Evolutionary conservation across 2,888 invertebrate genomes (phyloP), one percentile per base, ranked within the genome.

Genomic region (Lagria hirta): DNA sequence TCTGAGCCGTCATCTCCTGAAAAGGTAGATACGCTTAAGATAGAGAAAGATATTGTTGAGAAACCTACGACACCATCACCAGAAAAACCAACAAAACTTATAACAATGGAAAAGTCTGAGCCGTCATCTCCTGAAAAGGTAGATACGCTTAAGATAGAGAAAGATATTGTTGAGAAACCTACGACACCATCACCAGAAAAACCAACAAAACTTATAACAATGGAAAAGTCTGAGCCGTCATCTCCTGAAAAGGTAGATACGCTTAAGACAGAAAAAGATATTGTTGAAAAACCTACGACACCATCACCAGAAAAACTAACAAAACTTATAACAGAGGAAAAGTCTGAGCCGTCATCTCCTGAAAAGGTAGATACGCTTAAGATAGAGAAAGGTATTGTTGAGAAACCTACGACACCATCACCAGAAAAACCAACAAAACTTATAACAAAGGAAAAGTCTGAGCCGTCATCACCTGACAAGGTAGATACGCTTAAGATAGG

Each of bases 171-270:
- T 21, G 13, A 13, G 7, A 18, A 32, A 32, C 10, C 8, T 11
- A 23, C 8, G 11, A 23, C 23, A 11, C 23, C 23, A 5, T 3
- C 23, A 7, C 23, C 23, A 5, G 23, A 22, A 34, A 12, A 16
- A 22, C 15, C 18, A 1, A 43, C 36, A 34, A 12, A 44, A 36
- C 16, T 26, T 5, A 36, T 23, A 26, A 26, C 28, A 11, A 46
- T 22, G 20, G 21, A 35, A 10, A 27, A n/a, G n/a, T n/a, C n/a
- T n/a, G n/a, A 42, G 28, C 20, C n/a, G 2, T 29, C 44, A 16
- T 24, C 36, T 3, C 33, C 41, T 8, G 37, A 22, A 16, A 12
- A 23, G 14, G 36, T 32, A 28, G 36, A 24, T 14, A 15, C 17
- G 16, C 12, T 20, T 14, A 18, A 28, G 14, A 20, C 20, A 1